Base-by-base conservation (phyloP, 2,113 vertebrate species). In the Hippopotamus amphibius region DNA sequence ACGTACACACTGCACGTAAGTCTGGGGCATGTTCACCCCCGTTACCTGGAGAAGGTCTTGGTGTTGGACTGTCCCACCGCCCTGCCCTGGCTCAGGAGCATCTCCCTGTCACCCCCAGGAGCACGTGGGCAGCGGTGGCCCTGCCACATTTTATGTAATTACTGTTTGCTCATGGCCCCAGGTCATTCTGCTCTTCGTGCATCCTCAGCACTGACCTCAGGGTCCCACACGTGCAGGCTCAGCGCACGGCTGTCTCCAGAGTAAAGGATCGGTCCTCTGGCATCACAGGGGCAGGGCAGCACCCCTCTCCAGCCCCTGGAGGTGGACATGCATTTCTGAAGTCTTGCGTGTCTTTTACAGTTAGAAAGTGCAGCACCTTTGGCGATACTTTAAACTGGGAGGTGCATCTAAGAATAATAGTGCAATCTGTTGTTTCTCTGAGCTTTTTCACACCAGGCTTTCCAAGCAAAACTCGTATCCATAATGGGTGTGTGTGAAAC, bases 391-490 rank as follows among this genome's bases (percentile, higher is more conserved):
- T 89, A 50, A 53, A 22, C 26, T 88, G 41, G 46, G 72, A 95
- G 80, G 61, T 77, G 12, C 21, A 83, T 84, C 93, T 89, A 33
- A 95, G 86, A 92, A 77, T 57, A 68, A 68, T 28, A 61, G 15
- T 37, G 33, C 17, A 10, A 41, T 59, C 53, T 93, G n/a, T 66
- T 83, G 30, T 61, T 96, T 55, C 86, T 84, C 77, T 61, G 55
- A 63, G 33, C 68, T 94, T 79, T 59, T 26, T 71, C 65, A 59
- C 61, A 83, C 55, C 68, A 80, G 86, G 50, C 63, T 96, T 94
- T 89, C 41, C 80, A 90, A 95, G 68, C 91, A 76, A 86, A 87
- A 84, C 72, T 71, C 81, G 89, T 84, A 81, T 96, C 66, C 41
- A 69, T 63, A 48, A 24, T 74, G 68, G n/a, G 28, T 68, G 43